Evolutionary conservation across 2,888 invertebrate species (phyloP), one percentile per base, ranked within the genome.

Genomic region (Nudaria mundana): DNA sequence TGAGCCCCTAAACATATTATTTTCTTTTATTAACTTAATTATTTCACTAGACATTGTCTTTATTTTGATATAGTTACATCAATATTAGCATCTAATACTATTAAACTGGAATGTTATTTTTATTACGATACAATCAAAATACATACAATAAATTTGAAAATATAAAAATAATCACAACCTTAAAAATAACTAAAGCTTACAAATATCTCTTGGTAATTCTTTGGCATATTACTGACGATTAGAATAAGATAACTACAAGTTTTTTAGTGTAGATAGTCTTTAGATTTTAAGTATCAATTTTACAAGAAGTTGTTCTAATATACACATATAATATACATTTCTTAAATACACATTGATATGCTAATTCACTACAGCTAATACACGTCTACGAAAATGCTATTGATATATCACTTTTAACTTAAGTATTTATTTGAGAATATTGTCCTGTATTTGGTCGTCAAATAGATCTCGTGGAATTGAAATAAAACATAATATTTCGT

Each of bases 401-500:
- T 61, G 49, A 63, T 57, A 60, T 70, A 69, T 76, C 71, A 73
- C 70, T 63, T 58, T 56, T 57, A 56, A 41, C 55, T 52, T 48
- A 55, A 52, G 56, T 50, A 54, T 51, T 32, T 44, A 46, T 44
- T 37, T 51, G 39, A 40, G 7, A 14, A 6, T 56, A 52, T 43
- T n/a, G n/a, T n/a, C n/a, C n/a, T n/a, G n/a, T 68, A 80, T 79
- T 80, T 80, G 80, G 71, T 60, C 80, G 70, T 62, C 78, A 41
- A 50, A 61, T 68, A 76, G 71, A 72, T 76, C 66, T 67, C 63
- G 48, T 32, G 14, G 25, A 36, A 40, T 37, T 39, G 14, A 29
- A 37, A 16, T 38, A 37, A n/a, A 30, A 36, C 7, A 37, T 37
- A 33, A 52, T 10, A 31, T 52, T 62, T 55, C 62, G 60, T 58